Evolutionary conservation across 2,888 invertebrate genomes (phyloP).

Genomic region (Melipona beecheii): DNA sequence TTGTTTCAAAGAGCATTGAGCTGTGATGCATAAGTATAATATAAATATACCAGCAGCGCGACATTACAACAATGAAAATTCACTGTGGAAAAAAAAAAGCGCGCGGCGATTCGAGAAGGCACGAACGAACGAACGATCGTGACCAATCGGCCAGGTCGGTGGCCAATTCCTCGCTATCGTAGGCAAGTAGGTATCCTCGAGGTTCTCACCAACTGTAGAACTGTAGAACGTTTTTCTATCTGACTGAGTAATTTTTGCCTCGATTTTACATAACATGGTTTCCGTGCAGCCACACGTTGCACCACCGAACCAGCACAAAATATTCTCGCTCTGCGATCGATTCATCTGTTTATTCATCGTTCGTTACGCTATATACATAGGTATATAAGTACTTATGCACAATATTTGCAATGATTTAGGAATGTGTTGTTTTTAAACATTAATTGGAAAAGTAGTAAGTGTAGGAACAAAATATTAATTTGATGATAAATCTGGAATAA

Average conservation of each 20-base stretch:
- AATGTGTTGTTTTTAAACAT: no score
- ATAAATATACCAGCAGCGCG: conserved; percentile 9
- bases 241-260: conserved; percentile 68
- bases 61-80: conserved; percentile 50
- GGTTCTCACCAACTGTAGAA: conserved; percentile 44
- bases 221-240: conserved; percentile 57
- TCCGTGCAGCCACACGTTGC: conserved; percentile 66
- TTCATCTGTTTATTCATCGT: not conserved
- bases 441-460: no score
- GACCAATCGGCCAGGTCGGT: conserved; percentile 75
- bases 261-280: conserved; percentile 75
- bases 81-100: conserved; percentile 21
- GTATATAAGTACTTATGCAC: not conserved
- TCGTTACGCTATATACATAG: not conserved
- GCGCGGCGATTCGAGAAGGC: conserved; percentile 60
- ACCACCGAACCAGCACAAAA: conserved; percentile 54
- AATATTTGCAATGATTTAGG: no score
- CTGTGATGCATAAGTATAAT: not conserved
- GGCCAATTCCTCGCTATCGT: conserved; percentile 75
- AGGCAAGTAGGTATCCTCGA: conserved; percentile 74
- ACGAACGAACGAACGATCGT: conserved; percentile 71
- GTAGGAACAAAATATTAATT: no score
- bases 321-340: conserved; percentile 22
- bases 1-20: not conserved
- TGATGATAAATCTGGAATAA: no score